Conservation (phyloP, 2,888 invertebrate genomes). For the Diaprepes abbreviatus region DNA sequence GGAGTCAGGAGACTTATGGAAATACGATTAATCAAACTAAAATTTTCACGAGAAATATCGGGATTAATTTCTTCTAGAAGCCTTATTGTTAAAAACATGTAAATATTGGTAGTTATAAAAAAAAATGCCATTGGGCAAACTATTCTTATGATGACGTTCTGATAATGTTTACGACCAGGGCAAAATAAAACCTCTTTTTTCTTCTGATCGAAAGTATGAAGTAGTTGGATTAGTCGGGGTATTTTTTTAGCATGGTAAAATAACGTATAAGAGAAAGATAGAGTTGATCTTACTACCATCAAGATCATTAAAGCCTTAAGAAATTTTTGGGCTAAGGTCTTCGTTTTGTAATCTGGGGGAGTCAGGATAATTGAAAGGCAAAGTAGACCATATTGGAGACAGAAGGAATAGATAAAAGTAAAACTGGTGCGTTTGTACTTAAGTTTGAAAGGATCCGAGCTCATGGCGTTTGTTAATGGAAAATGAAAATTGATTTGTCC, state of each 20-base stretch:
- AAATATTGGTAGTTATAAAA: background rate
- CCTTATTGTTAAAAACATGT: background rate
- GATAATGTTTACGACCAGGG: background rate
- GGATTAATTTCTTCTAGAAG: slow-evolving; percentile 16
- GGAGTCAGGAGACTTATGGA: slow-evolving; percentile 51
- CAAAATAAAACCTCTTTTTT: slow-evolving; percentile 25
- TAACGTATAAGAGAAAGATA: slow-evolving; percentile 48
- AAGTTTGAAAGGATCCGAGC: slow-evolving; percentile 40
- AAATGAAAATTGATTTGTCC: slow-evolving; percentile 53
- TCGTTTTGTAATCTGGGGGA: no score
- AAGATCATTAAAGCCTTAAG: slow-evolving; percentile 31
- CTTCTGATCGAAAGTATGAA: slow-evolving; percentile 51
- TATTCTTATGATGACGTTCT: slow-evolving; percentile 4
- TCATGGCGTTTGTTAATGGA: slow-evolving; percentile 53
- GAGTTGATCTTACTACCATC: slow-evolving; percentile 46
- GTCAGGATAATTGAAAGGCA: background rate
- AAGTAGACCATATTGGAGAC: slow-evolving; percentile 44
- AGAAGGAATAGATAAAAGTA: slow-evolving; percentile 33
- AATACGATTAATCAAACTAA: background rate
- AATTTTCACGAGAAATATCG: background rate
- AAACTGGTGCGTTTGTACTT: slow-evolving; percentile 45
- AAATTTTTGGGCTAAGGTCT: slow-evolving; percentile 5
- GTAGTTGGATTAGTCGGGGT: slow-evolving; percentile 50
- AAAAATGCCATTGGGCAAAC: slow-evolving; percentile 1
- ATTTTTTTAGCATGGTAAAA: slow-evolving; percentile 48